phyloP scores from a whole-genome alignment of 2,888 invertebrate genomes.

The Orthosia gracilis region DNA sequence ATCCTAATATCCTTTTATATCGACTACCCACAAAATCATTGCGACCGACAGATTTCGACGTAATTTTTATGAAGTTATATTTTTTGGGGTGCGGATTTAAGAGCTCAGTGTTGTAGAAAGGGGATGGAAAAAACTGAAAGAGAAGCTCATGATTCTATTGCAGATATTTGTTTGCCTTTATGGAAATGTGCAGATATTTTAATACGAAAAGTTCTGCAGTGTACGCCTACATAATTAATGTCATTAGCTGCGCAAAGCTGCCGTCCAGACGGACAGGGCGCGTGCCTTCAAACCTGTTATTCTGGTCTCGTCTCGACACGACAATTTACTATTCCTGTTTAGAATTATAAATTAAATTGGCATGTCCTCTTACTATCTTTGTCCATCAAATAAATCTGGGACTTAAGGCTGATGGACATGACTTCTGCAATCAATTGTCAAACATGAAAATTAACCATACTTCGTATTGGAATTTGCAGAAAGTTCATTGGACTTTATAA shows the following conservation, averaged over 20 bases:
- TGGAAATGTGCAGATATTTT: neutral
- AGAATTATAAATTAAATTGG: conserved; percentile 20
- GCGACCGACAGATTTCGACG: conserved; percentile 54
- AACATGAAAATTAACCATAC: too few relatives aligned
- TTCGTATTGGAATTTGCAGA: too few relatives aligned
- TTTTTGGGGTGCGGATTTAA: conserved; percentile 23
- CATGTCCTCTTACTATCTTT: conserved; percentile 4
- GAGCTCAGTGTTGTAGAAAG: conserved; percentile 15
- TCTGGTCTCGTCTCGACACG: conserved; percentile 23
- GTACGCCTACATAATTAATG: conserved; percentile 9
- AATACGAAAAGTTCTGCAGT: neutral
- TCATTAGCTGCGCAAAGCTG: conserved; percentile 6
- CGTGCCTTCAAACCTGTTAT: conserved; percentile 42
- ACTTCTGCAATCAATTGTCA: too few relatives aligned
- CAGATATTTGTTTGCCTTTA: neutral
- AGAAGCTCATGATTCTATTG: conserved; percentile 5
- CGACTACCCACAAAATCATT: conserved; percentile 51
- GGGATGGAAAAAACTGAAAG: conserved; percentile 18
- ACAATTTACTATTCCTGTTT: conserved; percentile 34
- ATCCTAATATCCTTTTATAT: conserved; percentile 54
- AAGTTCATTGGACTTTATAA: too few relatives aligned
- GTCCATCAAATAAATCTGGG: neutral
- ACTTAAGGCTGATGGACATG: neutral
- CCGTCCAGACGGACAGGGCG: conserved; percentile 15
- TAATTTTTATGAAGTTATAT: conserved; percentile 56